phyloP scores from a whole-genome alignment of 1,140 invertebrate genomes.

The Ruditapes philippinarum region DNA sequence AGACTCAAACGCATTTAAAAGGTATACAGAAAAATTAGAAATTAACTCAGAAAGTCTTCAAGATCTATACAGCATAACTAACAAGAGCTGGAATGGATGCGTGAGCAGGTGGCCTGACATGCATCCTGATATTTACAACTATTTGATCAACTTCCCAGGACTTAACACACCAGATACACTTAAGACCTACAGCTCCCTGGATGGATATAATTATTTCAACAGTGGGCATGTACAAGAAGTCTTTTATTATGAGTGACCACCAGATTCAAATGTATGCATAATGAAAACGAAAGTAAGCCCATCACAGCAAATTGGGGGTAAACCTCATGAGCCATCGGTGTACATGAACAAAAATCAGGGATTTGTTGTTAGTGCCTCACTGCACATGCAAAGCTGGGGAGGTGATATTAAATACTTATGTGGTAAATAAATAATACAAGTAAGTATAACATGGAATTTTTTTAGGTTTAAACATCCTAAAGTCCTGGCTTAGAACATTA shows the following conservation, averaged over 20 bases:
- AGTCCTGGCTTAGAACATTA: too few relatives aligned
- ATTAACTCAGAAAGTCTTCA: not conserved
- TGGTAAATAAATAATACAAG: too few relatives aligned
- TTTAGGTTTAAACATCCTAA: too few relatives aligned
- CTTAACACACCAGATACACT: conserved; percentile 1
- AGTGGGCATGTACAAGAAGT: not conserved
- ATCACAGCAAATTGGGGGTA: not conserved
- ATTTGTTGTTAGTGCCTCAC: not conserved
- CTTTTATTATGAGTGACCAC: not conserved
- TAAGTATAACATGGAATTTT: too few relatives aligned
- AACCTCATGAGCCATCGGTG: conserved; percentile 16
- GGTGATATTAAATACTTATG: too few relatives aligned
- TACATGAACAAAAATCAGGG: not conserved
- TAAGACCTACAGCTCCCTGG: conserved; percentile 21
- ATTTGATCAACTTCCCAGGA: conserved; percentile 24
- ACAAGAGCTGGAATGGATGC: not conserved
- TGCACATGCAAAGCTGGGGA: conserved; percentile 46
- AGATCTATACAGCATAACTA: not conserved
- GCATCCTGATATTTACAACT: not conserved
- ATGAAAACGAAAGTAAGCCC: conserved; percentile 16
- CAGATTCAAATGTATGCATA: not conserved
- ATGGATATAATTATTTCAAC: conserved; percentile 1
- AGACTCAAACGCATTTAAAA: not conserved
- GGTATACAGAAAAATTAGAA: not conserved
- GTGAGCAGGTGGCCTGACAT: not conserved